Evolutionary conservation across 2,797 vertebrate species (phyloP), one percentile per base, ranked within the genome.

Genomic region (Chaenodraco wilsoni): DNA sequence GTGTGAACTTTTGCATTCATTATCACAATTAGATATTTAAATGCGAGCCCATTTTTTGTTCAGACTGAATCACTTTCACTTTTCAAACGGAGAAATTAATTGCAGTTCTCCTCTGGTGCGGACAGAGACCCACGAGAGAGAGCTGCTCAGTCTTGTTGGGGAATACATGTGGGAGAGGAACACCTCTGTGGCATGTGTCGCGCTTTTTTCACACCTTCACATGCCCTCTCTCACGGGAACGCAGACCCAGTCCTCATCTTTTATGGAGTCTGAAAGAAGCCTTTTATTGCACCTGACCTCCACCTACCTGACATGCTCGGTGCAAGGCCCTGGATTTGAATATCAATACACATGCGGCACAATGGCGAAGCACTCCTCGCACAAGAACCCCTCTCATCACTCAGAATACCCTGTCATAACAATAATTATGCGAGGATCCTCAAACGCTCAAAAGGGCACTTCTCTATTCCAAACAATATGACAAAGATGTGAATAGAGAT

Each of bases 11-110:
- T 70, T 85, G 65, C 72, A 77, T 88, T 84, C 56, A 87, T 82
- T 86, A 81, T 89, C 72, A 86, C 51, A 88, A 87, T 91, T 82
- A 74, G 69, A 81, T 66, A 88, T 89, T 85, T 78, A 82, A 84
- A 83, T 83, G 59, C 51, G 5, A 17, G 69, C 62, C 76, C 58
- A 41, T 79, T 61, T 70, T 78, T 78, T 76, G 76, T 59, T 59
- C 50, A 23, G 63, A 74, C 31, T 46, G 44, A 73, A 55, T 76
- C 44, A 66, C 27, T 54, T 67, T 66, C 40, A 11, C 69, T 62
- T 27, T 62, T 37, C 9, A 46, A 64, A 33, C 17, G n/a, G 37
- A 60, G 58, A 67, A 81, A 78, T 84, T 81, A 60, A 90, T 89
- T 89, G 86, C 65, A 12, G 21, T 69, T 84, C 60, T 65, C 56